Base-by-base conservation (phyloP, 2,113 vertebrate species). In the Hassar affinis region DNA sequence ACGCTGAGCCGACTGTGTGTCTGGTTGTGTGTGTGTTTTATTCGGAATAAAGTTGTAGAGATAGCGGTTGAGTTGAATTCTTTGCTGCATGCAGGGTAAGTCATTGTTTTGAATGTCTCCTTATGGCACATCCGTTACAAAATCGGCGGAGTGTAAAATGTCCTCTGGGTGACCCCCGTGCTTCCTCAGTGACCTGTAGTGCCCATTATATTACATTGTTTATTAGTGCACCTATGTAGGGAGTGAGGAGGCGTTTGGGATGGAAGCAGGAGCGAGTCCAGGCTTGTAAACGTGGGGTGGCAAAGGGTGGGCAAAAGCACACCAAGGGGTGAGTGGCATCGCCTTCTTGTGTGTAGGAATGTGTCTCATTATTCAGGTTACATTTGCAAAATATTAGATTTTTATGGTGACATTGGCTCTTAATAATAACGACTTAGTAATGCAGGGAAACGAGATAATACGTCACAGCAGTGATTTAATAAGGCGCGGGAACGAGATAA, bases 41-140 rank as follows among this genome's bases (percentile, higher is more conserved):
- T 59, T 59, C n/a, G 15, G 15, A 35, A 66, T 12, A 42, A 69
- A 25, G 8, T 12, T 11, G 25, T 12, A 2, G 30, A 66, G 30
- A 25, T 5, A 18, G 27, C 15, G n/a, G 3, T 3, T 18, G 7
- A 18, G 25, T 47, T 79, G 4, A 18, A 30, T 27, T 49, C 12
- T 27, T 18, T 78, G 1, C 76, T 78, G 33, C 27, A 78, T n/a
- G 33, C 35, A 22, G 42, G 59, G 59, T 66, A 64, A 80, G 78
- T 80, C 9, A 2, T 15, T 62, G 6, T 47, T 17, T 77, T 38
- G 25, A n/a, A 47, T 59, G 25, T 59, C 45, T 42, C 22, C 15
- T 1, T 66, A 35, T 18, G 30, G 14, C 15, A 18, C 66, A 0
- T 1, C 30, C 66, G 33, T 38, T 4, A 25, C 4, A 45, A 6